phyloP scores from a whole-genome alignment of 2,797 vertebrate genomes.

The Odontamblyopus rebecca region DNA sequence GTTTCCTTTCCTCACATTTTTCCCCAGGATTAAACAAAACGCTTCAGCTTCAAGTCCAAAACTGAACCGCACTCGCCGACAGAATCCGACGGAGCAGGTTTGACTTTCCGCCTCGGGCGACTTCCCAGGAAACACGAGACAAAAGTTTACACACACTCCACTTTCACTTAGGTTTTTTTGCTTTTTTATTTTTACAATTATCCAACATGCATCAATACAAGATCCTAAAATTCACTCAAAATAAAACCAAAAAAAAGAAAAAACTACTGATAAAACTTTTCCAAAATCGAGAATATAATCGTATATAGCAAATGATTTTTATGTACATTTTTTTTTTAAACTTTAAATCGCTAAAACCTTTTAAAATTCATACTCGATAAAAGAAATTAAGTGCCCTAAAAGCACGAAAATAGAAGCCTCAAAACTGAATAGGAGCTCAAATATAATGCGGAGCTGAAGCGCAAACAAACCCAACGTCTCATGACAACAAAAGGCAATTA shows the following conservation, averaged over 20 bases:
- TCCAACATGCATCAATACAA: conserved; percentile 76
- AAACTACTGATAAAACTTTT: conserved; percentile 70
- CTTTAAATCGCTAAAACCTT: conserved; percentile 61
- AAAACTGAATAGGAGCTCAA: conserved; percentile 65
- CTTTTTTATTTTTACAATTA: conserved; percentile 75
- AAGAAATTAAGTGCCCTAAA: conserved; percentile 59
- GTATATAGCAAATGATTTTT: conserved; percentile 75
- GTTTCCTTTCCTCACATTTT: too few relatives aligned
- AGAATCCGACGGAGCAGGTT: conserved; percentile 33
- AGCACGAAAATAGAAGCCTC: conserved; percentile 64
- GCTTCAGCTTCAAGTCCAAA: too few relatives aligned
- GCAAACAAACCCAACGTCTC: conserved; percentile 62
- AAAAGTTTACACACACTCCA: conserved; percentile 76
- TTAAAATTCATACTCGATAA: conserved; percentile 48
- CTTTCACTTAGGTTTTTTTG: conserved; percentile 81
- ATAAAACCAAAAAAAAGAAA: conserved; percentile 28
- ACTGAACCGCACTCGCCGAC: too few relatives aligned
- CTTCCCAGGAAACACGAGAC: conserved; percentile 3
- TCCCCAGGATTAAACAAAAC: too few relatives aligned
- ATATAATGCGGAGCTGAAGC: conserved; percentile 48
- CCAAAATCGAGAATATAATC: conserved; percentile 66
- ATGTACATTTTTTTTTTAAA: conserved; percentile 73
- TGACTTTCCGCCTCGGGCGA: background rate
- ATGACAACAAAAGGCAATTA: conserved; percentile 63
- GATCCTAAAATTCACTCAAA: conserved; percentile 73